Evolutionary conservation across 2,888 invertebrate genomes (phyloP).

Genomic region (Netelia inedita): DNA sequence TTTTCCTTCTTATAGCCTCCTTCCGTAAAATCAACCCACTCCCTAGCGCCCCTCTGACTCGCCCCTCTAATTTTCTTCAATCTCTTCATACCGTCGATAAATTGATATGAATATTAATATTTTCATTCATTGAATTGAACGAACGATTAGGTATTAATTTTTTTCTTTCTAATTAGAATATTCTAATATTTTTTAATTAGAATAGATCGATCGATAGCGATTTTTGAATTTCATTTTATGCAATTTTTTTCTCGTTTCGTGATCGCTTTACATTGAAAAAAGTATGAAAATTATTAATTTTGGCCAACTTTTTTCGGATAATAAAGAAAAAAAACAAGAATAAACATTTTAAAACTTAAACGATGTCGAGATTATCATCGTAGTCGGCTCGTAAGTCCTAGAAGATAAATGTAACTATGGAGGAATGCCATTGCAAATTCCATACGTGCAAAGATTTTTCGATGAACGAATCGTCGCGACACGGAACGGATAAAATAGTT

Average conservation of each 20-base stretch:
- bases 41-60: neutral
- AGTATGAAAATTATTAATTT: too few relatives aligned
- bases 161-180: too few relatives aligned
- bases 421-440: neutral
- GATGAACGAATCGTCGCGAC: slow-evolving; percentile 11
- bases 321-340: too few relatives aligned
- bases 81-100: neutral
- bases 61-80: neutral
- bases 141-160: too few relatives aligned
- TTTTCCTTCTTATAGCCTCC: slow-evolving; percentile 23
- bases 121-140: neutral
- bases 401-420: neutral
- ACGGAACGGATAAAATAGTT: slow-evolving; percentile 6
- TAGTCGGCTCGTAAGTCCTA: too few relatives aligned
- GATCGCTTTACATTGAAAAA: neutral
- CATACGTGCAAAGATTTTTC: slow-evolving; percentile 18
- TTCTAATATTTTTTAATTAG: neutral
- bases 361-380: too few relatives aligned
- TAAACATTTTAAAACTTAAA: too few relatives aligned
- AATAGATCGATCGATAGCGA: too few relatives aligned
- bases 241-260: neutral
- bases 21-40: neutral
- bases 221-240: neutral
- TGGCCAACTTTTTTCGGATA: too few relatives aligned
- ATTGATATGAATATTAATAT: neutral